phyloP scores from a whole-genome alignment of 2,888 invertebrate genomes.

The Antitype chi region DNA sequence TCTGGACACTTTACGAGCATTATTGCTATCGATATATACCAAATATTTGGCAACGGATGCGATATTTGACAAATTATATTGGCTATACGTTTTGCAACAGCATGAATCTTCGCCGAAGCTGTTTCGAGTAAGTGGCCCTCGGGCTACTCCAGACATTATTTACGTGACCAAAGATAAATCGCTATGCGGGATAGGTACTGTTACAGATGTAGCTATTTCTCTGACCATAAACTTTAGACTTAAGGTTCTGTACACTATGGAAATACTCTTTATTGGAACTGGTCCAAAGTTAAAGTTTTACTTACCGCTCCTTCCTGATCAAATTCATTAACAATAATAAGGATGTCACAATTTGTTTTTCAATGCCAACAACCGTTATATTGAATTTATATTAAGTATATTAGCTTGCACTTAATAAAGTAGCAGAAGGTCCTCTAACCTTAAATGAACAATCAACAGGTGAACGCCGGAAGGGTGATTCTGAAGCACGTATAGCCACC shows the following conservation, averaged over 20 bases:
- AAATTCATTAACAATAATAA: slow-evolving; percentile 25
- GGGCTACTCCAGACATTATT: slow-evolving; percentile 16
- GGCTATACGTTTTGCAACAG: slow-evolving; percentile 3
- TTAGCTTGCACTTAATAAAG: slow-evolving; percentile 59
- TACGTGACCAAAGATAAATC: slow-evolving; percentile 33
- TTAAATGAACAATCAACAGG: slow-evolving; percentile 48
- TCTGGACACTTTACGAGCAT: neutral
- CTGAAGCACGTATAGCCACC: slow-evolving; percentile 47
- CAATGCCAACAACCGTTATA: slow-evolving; percentile 52
- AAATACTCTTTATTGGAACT: neutral
- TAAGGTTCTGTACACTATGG: neutral
- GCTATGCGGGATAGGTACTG: slow-evolving; percentile 1
- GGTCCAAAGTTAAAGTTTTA: neutral
- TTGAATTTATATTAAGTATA: slow-evolving; percentile 51
- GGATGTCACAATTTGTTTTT: slow-evolving; percentile 40
- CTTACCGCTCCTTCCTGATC: neutral
- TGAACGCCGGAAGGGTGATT: slow-evolving; percentile 43
- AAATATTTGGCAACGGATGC: neutral
- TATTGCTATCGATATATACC: neutral
- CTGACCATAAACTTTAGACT: neutral
- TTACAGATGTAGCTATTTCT: slow-evolving; percentile 8
- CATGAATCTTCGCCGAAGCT: slow-evolving; percentile 21
- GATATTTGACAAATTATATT: slow-evolving; percentile 18
- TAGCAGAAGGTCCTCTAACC: slow-evolving; percentile 41
- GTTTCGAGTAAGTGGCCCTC: slow-evolving; percentile 26